Percentiles rank a stretch among this genome's conserved stretches.
phyloP scores from a whole-genome alignment of 2,797 vertebrate genomes.

The Squalus acanthias region DNA sequence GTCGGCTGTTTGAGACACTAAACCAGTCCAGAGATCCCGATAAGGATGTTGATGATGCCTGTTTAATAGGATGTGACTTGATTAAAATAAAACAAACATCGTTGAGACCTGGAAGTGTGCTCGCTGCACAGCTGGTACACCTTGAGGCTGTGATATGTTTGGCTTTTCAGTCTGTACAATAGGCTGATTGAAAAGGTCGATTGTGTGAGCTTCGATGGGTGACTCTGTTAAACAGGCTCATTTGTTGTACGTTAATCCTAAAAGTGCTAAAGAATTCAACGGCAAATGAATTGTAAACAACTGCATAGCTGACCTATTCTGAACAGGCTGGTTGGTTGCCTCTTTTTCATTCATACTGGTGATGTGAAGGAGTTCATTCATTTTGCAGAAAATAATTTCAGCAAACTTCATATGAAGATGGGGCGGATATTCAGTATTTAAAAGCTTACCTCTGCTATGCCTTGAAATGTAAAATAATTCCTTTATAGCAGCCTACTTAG shows the following conservation, averaged over 20 bases:
- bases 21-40: neutral
- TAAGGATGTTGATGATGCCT: neutral
- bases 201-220: neutral
- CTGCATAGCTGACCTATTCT: neutral
- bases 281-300: neutral
- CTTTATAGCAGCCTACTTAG: neutral
- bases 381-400: neutral
- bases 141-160: neutral
- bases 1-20: neutral
- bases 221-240: neutral
- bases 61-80: neutral
- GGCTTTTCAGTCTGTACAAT: neutral
- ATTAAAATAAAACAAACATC: neutral
- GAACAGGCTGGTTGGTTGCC: neutral
- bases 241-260: neutral
- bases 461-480: neutral
- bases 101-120: neutral
- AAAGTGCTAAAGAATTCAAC: neutral
- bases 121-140: neutral
- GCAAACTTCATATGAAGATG: neutral
- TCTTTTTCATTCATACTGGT: neutral
- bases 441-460: neutral
- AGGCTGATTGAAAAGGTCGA: neutral
- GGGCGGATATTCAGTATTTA: neutral
- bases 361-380: neutral